Evolutionary conservation across 2,888 invertebrate genomes (phyloP).

Genomic region (Koerneria pararmatus): DNA sequence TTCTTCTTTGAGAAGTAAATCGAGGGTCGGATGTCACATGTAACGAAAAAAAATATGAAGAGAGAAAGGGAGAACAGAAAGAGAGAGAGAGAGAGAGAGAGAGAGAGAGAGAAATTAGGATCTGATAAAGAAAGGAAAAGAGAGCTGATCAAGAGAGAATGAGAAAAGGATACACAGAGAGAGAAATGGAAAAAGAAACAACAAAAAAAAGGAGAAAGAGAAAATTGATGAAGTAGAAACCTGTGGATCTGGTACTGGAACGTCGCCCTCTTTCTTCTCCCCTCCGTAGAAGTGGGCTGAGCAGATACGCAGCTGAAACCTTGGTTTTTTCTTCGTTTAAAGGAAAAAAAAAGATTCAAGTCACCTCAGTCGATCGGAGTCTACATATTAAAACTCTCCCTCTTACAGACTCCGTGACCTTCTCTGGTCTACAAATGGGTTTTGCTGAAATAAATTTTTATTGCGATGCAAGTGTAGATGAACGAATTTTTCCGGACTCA

Average conservation of each 20-base stretch:
- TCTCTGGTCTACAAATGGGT: too few relatives aligned
- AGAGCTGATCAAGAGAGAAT: conserved; percentile 61
- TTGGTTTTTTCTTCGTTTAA: too few relatives aligned
- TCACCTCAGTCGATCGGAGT: too few relatives aligned
- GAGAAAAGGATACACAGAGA: conserved; percentile 21
- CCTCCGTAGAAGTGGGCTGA: conserved; percentile 62
- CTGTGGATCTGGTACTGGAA: conserved; percentile 61
- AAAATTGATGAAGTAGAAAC: conserved; percentile 32
- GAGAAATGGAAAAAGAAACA: conserved; percentile 20
- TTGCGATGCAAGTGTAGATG: too few relatives aligned
- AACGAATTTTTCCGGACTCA: too few relatives aligned
- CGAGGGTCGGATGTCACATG: too few relatives aligned
- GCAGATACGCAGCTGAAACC: conserved; percentile 61
- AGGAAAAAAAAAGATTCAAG: too few relatives aligned
- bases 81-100: conserved; percentile 30
- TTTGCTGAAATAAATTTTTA: too few relatives aligned
- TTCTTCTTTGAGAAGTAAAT: too few relatives aligned
- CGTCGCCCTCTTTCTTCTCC: conserved; percentile 62
- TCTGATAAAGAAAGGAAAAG: conserved; percentile 29
- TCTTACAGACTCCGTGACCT: too few relatives aligned
- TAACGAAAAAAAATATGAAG: not conserved
- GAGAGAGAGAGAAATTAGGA: conserved; percentile 22
- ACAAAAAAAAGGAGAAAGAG: conserved; percentile 13
- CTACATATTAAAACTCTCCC: too few relatives aligned
- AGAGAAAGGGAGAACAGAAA: not conserved